Evolutionary conservation across 1,140 invertebrate species (phyloP), one percentile per base, ranked within the genome.

Genomic region (Drosophila watanabei): DNA sequence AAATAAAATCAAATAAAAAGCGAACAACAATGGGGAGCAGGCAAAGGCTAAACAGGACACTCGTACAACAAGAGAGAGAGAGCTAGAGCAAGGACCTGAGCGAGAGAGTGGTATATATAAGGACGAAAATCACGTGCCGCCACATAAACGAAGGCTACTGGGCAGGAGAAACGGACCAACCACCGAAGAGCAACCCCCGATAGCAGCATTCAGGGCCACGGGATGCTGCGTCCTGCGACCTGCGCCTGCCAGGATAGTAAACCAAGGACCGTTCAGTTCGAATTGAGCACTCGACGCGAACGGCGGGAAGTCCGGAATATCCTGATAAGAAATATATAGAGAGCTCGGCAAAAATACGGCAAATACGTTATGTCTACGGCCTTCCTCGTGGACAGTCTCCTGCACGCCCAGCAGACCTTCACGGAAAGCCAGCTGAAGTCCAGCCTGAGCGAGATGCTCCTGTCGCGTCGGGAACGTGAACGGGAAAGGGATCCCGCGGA

Each of bases 1-100:
- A 92, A 87, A 90, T 87, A 91, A 91, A 91, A 91, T 84, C 88
- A 92, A 92, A 92, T 92, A 92, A 91, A 91, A 91, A 80, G 82
- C 81, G 56, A 32, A 84, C 83, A 91, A 91, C 88, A 91, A 91
- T 84, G 86, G 68, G 65, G 75, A 76, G 65, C 78, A 71, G 70
- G 75, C 79, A 66, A 79, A 79, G 69, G 73, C 78, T 72, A 71
- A 79, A 49, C 83, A 76, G 73, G 75, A 89, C 75, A 81, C 71
- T 71, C 52, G 63, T 35, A 59, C 65, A 62, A 57, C 54, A 39
- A 4, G 48, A 54, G 39, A 65, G 62, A 64, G n/a, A 46, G 61
- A 65, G 49, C 51, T 18, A 62, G 30, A 37, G 46, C 35, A 45
- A 37, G 56, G 24, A 33, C 24, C 43, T 37, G 59, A 63, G 45